A percentile compares a stretch with the other conserved stretches of the same genome.
These are phyloP conservation scores for Andrena bucephala DNA, from an alignment of 2,888 invertebrate genomes.

Conservation along the genomic window DNA sequence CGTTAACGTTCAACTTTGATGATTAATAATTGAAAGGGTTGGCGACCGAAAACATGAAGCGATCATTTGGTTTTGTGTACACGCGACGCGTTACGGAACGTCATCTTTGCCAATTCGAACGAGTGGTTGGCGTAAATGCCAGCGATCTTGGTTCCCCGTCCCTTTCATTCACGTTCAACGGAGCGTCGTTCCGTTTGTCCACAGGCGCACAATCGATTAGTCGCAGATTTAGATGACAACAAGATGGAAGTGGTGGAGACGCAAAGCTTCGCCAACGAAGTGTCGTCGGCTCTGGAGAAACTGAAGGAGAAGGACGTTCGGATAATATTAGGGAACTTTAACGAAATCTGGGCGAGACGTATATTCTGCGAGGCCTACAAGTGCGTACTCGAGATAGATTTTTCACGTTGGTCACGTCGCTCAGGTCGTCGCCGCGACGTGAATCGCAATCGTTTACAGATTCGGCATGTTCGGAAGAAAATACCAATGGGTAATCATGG, in stretches of 20 bases:
- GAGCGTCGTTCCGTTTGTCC: neutral
- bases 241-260: slow-evolving; percentile 94
- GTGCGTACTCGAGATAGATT: slow-evolving; percentile 82
- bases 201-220: slow-evolving; percentile 94
- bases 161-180: neutral
- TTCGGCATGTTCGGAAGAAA: slow-evolving; percentile 95
- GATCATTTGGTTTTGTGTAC: neutral
- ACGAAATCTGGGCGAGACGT: slow-evolving; percentile 95
- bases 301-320: slow-evolving; percentile 96
- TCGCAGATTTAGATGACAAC: slow-evolving; percentile 93
- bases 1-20: slow-evolving; percentile 8
- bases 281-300: slow-evolving; percentile 91
- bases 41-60: slow-evolving; percentile 5
- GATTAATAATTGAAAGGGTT: slow-evolving; percentile 10
- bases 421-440: no score
- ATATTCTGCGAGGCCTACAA: slow-evolving; percentile 95
- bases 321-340: slow-evolving; percentile 98
- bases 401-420: no score
- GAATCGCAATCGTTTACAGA: slow-evolving; percentile 83
- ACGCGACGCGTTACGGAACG: neutral
- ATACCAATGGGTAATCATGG: slow-evolving; percentile 98
- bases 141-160: neutral
- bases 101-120: neutral
- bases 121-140: neutral
- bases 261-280: slow-evolving; percentile 96